Percentiles rank a stretch among this genome's conserved stretches.
Conservation (phyloP, 2,113 vertebrate species). For the Entomyzon cyanotis region DNA sequence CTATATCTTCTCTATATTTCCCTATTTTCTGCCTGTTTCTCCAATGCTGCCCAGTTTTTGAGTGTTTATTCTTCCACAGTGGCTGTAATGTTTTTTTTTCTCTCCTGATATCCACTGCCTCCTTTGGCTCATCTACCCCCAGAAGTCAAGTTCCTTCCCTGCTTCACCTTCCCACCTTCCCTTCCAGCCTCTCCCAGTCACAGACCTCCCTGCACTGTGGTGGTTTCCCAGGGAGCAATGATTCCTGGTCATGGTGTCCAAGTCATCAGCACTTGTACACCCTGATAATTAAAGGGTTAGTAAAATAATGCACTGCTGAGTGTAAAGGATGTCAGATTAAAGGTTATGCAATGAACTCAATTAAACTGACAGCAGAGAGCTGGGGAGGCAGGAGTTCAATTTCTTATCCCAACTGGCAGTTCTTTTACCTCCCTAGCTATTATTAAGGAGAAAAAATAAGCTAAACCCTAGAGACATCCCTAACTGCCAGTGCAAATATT, state of each 20-base stretch:
- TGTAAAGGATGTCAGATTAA: neutral
- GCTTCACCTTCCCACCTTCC: neutral
- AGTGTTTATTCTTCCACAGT: neutral
- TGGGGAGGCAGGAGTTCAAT: neutral
- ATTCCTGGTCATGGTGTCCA: neutral
- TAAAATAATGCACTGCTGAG: neutral
- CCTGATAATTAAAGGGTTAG: neutral
- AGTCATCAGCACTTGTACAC: neutral
- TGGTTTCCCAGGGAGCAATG: neutral
- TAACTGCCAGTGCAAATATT: constrained; percentile 29
- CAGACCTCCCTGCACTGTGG: neutral
- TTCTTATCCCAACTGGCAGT: neutral
- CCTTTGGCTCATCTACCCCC: neutral
- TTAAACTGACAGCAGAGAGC: neutral
- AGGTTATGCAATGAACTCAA: neutral
- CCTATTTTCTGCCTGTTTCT: neutral
- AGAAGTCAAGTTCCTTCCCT: neutral
- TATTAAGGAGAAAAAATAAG: neutral
- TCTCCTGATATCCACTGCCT: fast-evolving
- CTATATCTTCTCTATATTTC: neutral
- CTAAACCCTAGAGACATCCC: neutral
- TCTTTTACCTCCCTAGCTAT: neutral
- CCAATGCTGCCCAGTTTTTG: neutral
- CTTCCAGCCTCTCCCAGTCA: neutral
- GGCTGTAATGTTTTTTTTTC: neutral